Evolutionary conservation across 2,113 vertebrate genomes (phyloP).

Genomic region (Coryphaenoides rupestris): DNA sequence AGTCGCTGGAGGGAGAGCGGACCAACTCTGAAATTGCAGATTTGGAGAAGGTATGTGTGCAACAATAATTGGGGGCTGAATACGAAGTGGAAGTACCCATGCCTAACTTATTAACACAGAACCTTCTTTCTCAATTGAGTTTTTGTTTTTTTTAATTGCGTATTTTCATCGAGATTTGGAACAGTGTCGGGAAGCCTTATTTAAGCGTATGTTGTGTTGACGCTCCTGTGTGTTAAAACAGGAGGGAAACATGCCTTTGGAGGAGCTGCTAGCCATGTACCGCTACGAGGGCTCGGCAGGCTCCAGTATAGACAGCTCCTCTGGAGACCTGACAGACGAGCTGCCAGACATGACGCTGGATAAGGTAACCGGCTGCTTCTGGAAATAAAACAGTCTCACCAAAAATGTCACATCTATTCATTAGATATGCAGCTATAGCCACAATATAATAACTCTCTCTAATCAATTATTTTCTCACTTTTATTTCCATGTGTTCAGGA

Average conservation of each 20-base stretch:
- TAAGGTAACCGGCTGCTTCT: conserved; percentile 77
- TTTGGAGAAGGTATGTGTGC: conserved; percentile 86
- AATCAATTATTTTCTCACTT: neutral
- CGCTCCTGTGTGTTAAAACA: conserved; percentile 44
- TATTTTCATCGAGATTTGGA: too few species aligned
- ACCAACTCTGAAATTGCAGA: conserved; percentile 94
- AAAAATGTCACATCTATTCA: neutral
- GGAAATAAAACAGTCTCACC: neutral
- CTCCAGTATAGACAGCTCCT: conserved; percentile 90
- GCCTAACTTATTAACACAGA: too few species aligned
- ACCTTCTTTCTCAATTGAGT: too few species aligned
- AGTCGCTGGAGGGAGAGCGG: conserved; percentile 88
- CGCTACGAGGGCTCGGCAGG: conserved; percentile 87
- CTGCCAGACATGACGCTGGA: conserved; percentile 98
- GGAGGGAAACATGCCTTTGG: conserved; percentile 97
- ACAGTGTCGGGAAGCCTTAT: neutral
- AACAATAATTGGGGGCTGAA: neutral
- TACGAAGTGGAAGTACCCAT: neutral
- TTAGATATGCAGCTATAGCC: neutral
- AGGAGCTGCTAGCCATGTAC: conserved; percentile 93
- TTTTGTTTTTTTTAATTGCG: too few species aligned
- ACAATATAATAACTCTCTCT: neutral
- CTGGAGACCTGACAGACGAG: conserved; percentile 93
- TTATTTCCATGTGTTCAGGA: conserved; percentile 70
- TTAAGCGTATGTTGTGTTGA: neutral